phyloP scores from a whole-genome alignment of 2,113 vertebrate genomes.

The Fulmarus glacialis region DNA sequence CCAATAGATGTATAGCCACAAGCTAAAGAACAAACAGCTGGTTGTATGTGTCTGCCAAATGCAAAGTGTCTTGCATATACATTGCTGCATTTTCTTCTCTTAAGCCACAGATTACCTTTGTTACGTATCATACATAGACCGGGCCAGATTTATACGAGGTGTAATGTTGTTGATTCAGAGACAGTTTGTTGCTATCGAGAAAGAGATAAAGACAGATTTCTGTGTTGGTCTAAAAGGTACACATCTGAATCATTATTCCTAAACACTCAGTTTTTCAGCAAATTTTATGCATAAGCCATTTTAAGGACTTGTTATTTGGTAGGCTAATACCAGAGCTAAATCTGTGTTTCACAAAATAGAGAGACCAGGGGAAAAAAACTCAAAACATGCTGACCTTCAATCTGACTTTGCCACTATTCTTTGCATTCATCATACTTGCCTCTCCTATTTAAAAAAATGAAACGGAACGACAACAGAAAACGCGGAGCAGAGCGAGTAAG shows the following conservation, averaged over 20 bases:
- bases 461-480: not conserved
- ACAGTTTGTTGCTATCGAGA: not conserved
- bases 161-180: not conserved
- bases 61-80: not conserved
- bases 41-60: slow-evolving; percentile 18
- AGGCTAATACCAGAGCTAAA: not conserved
- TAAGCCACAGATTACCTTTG: not conserved
- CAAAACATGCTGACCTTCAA: not conserved
- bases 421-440: not conserved
- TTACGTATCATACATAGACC: not conserved
- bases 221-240: not conserved
- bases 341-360: not conserved
- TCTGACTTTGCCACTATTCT: not conserved
- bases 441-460: not conserved
- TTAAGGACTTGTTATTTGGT: not conserved
- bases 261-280: not conserved
- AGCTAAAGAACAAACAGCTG: slow-evolving; percentile 57
- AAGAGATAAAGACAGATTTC: not conserved
- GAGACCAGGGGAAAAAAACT: not conserved
- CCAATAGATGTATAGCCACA: slow-evolving; percentile 35
- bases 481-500: not conserved
- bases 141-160: not conserved
- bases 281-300: not conserved
- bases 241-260: not conserved
- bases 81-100: slow-evolving; percentile 1